These are phyloP conservation scores for Ornithorhynchus anatinus DNA, from an alignment of 2,113 vertebrate genomes.

Conservation along the genomic window DNA sequence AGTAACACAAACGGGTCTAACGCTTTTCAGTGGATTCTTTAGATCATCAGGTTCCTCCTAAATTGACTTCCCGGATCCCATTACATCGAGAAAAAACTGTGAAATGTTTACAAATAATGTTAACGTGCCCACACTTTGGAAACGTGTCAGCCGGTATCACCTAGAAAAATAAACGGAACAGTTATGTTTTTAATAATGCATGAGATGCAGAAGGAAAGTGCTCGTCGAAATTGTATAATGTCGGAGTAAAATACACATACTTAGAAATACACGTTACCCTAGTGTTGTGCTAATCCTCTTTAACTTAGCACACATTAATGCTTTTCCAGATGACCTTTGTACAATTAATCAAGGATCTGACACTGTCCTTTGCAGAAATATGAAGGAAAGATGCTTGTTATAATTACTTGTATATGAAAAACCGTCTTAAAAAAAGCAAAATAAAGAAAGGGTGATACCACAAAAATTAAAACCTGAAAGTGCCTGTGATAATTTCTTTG, in stretches of 20 bases:
- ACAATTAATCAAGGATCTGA: conserved; percentile 63
- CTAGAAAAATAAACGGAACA: conserved; percentile 43
- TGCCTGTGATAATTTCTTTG: conserved; percentile 52
- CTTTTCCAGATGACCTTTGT: conserved; percentile 61
- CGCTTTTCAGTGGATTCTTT: conserved; percentile 20
- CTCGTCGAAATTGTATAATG: conserved; percentile 46
- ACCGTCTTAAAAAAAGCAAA: conserved; percentile 36
- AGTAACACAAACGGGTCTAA: not conserved
- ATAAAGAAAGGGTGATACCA: conserved; percentile 45
- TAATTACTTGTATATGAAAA: conserved; percentile 55
- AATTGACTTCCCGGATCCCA: not conserved
- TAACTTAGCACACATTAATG: conserved; percentile 40
- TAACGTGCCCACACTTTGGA: conserved; percentile 14
- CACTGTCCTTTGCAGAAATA: conserved; percentile 60
- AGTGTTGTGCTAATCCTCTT: conserved; percentile 23
- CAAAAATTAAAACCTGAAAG: conserved; percentile 44
- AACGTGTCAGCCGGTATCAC: conserved; percentile 32
- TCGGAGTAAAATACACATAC: conserved; percentile 15
- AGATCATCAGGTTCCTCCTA: not conserved
- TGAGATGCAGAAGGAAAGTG: conserved; percentile 33
- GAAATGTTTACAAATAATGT: conserved; percentile 33
- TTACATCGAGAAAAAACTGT: not conserved
- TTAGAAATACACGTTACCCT: conserved; percentile 41
- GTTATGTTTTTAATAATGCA: conserved; percentile 51
- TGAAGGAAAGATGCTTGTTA: conserved; percentile 29